Conservation (phyloP, 2,888 invertebrate genomes). For the Chloroclysta siterata region DNA sequence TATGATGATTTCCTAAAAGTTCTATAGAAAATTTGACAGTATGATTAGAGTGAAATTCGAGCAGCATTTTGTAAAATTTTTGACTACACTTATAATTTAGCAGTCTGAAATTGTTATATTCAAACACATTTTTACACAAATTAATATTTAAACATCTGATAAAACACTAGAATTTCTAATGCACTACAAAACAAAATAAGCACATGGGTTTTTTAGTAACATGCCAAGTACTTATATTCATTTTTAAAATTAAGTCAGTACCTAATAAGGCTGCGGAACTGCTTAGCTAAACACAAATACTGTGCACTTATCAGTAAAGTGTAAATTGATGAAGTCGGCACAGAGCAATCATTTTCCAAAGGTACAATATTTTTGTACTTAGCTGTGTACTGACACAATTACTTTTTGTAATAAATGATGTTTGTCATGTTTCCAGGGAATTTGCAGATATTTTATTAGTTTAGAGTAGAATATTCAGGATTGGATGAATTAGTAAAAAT, state of each 20-base stretch:
- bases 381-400: neutral
- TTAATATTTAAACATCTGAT: neutral
- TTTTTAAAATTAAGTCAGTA: neutral
- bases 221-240: neutral
- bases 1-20: too few relatives aligned
- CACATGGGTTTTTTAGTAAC: neutral
- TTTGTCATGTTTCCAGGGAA: slow-evolving; percentile 1
- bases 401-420: neutral
- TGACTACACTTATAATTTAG: too few relatives aligned
- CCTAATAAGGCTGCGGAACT: neutral
- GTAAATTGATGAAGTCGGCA: slow-evolving; percentile 22
- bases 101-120: too few relatives aligned
- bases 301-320: slow-evolving; percentile 16
- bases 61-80: too few relatives aligned
- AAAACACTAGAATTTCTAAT: slow-evolving; percentile 7
- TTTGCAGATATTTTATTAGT: neutral
- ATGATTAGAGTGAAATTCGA: too few relatives aligned
- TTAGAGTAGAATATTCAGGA: slow-evolving; percentile 1
- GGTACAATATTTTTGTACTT: slow-evolving; percentile 3
- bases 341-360: slow-evolving; percentile 9
- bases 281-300: slow-evolving; percentile 3
- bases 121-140: neutral
- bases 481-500: neutral
- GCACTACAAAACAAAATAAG: slow-evolving; percentile 8
- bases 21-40: too few relatives aligned